phyloP scores from a whole-genome alignment of 2,797 vertebrate species.

The Nasua narica region DNA sequence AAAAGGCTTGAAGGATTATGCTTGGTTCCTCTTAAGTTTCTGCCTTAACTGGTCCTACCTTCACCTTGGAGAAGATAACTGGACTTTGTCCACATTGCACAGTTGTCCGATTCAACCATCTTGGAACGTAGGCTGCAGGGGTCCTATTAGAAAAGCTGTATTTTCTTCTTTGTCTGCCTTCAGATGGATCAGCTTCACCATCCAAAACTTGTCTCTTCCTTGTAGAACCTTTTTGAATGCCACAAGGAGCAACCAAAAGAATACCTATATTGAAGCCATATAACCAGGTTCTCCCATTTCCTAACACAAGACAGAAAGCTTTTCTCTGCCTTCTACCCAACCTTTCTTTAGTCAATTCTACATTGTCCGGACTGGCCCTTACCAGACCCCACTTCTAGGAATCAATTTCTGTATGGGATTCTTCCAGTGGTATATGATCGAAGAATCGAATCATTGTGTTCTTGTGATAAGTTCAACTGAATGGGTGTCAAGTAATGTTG shows the following conservation, averaged over 20 bases:
- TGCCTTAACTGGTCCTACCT: not conserved
- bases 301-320: not conserved
- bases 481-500: not conserved
- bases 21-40: not conserved
- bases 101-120: not conserved
- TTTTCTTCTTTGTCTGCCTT: not conserved
- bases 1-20: not conserved
- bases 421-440: not conserved
- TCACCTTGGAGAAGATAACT: not conserved
- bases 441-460: not conserved
- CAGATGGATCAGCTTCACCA: not conserved
- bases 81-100: not conserved
- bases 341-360: not conserved
- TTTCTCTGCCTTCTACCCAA: not conserved
- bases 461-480: not conserved
- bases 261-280: not conserved
- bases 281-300: not conserved
- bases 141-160: not conserved
- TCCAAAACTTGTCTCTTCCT: not conserved
- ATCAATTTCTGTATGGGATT: not conserved
- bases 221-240: not conserved
- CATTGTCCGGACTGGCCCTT: not conserved
- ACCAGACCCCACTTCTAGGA: not conserved
- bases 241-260: not conserved
- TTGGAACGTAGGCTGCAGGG: not conserved